Evolutionary conservation across 2,888 invertebrate species (phyloP), one percentile per base, ranked within the genome.

Genomic region (Loripinus fragilis): DNA sequence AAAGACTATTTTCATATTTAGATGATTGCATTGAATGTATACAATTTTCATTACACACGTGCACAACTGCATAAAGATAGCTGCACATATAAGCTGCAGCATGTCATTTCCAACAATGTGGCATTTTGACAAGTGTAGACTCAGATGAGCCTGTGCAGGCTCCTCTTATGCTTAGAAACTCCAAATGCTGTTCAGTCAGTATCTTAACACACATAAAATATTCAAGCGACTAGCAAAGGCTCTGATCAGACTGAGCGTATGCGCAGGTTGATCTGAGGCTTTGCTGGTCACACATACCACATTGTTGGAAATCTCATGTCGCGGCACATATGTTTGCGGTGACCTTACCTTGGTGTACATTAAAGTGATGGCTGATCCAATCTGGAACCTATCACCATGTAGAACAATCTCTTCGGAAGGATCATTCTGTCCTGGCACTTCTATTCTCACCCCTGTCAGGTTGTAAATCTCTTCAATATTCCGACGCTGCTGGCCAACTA

Each of bases 331-430:
- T 5, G 7, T 8, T 20, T 15, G 3, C 38, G 5, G 12, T 5
- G 12, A 38, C 38, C 5, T 8, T 67, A 82, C 82, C 74, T 75
- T 74, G 7, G 72, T 64, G 38, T 80, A 80, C 83, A 83, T 80
- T 1, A 83, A 41, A 2, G 74, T 73, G n/a, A 83, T 41, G 0
- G 83, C 83, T 10, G 76, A 70, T 28, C 83, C 80, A 20, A 83
- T 35, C 50, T 80, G 83, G 35, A 73, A 72, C 42, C 76, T 75
- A 20, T 76, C 78, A 30, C 83, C 83, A 28, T 55, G 68, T 12
- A 83, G 38, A 28, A 73, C 48, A 38, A 83, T 64, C 28, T 79
- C 77, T n/a, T 83, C 80, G 0, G 65, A 66, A 0, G 33, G n/a
- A n/a, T 60, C 71, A 41, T 78, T 75, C 20, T 65, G 30, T 42